phyloP scores from a whole-genome alignment of 1,140 invertebrate species.

The Tetraneura akinire region DNA sequence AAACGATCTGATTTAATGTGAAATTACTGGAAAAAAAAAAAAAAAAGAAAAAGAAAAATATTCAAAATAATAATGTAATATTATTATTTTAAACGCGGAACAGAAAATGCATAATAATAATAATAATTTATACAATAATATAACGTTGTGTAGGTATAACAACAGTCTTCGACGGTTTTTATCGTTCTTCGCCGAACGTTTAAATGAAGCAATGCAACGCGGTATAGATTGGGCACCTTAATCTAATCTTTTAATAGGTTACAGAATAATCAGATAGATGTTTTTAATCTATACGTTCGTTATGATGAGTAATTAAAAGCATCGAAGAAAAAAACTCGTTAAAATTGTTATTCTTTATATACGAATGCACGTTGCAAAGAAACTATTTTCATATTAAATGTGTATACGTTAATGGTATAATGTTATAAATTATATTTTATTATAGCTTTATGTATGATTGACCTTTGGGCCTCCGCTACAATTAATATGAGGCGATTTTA shows the following conservation, averaged over 20 bases:
- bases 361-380: not conserved
- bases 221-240: not conserved
- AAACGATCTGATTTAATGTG: no score
- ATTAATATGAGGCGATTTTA: no score
- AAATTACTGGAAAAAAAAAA: no score
- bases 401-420: no score
- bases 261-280: conserved; percentile 39
- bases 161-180: not conserved
- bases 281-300: conserved; percentile 25
- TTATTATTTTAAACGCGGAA: no score
- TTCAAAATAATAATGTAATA: no score
- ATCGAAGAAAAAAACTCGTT: conserved; percentile 10
- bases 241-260: conserved; percentile 44
- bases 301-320: conserved; percentile 27
- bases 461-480: not conserved
- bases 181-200: conserved; percentile 6
- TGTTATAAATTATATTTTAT: no score
- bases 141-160: no score
- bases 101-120: no score
- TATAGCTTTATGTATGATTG: not conserved
- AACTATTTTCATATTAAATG: not conserved
- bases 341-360: not conserved
- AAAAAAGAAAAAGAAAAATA: no score
- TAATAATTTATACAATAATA: no score
- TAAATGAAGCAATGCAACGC: not conserved